Conservation (phyloP, 53 echinoderm and acorn worm genomes). For the Crossaster papposus region DNA sequence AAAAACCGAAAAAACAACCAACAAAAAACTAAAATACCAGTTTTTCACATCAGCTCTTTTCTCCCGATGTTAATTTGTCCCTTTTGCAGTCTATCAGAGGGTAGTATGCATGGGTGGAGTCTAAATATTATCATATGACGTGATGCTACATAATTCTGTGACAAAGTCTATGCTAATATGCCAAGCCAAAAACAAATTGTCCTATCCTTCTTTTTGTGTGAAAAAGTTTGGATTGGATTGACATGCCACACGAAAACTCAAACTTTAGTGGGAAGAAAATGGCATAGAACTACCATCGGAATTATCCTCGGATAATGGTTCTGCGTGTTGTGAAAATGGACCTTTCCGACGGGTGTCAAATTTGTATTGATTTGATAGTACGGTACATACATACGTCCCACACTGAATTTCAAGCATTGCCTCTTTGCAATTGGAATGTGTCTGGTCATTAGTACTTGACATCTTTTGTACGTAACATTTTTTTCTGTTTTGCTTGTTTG, state of each 20-base stretch:
- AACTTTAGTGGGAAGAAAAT: background rate
- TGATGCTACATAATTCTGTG: too few relatives aligned
- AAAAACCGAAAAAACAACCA: too few relatives aligned
- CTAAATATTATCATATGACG: too few relatives aligned
- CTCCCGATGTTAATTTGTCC: too few relatives aligned
- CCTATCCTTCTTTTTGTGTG: too few relatives aligned
- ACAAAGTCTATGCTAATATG: too few relatives aligned
- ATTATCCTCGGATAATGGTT: background rate
- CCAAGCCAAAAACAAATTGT: too few relatives aligned
- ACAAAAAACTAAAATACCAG: too few relatives aligned
- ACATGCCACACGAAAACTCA: background rate
- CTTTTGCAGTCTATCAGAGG: too few relatives aligned
- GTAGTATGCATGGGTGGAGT: too few relatives aligned
- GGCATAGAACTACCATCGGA: background rate
- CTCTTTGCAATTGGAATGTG: background rate
- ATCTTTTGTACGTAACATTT: background rate
- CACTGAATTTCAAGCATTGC: background rate
- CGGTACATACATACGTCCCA: background rate
- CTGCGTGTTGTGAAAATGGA: background rate
- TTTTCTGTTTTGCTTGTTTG: background rate
- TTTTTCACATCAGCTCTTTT: too few relatives aligned
- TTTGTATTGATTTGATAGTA: background rate
- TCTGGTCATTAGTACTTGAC: background rate
- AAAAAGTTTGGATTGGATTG: too few relatives aligned
- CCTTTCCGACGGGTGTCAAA: background rate